Evolutionary conservation across 2,113 vertebrate genomes (phyloP), one percentile per base, ranked within the genome.

Genomic region (Labrus mixtus): DNA sequence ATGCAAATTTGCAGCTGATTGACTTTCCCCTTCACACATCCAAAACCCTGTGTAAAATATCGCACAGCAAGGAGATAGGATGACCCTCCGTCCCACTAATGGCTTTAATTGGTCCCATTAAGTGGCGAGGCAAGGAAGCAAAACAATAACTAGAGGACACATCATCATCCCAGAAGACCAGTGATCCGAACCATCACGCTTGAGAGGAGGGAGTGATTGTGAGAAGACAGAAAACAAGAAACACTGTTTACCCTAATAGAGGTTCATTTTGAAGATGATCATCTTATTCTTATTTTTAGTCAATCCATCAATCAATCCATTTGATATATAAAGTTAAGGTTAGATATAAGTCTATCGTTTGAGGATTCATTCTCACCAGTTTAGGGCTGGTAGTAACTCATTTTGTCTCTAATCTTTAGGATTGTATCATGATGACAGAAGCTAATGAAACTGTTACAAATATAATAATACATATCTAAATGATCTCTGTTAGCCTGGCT

Each of bases 21-120:
- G 87, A 76, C 65, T 85, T 92, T 79, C 84, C 69, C 90, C 89
- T 92, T 91, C 92, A 90, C 88, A 82, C 82, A 64, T 54, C 62
- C 55, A 55, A 73, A 64, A 82, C 55, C 63, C 33, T 55, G 51
- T 53, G 75, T 77, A 67, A 81, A 65, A 79, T 56, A 70, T 78
- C 73, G 64, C 72, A 33, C 41, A 9, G 78, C 59, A 67, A 79
- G 80, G 78, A 85, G 86, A 87, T 60, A 41, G 70, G 82, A 85
- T 74, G 87, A 90, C 76, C 86, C 88, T 70, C 79, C 25, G 74
- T 88, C 80, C 82, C 72, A 84, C 88, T 91, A 89, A 91, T 89
- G 83, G 23, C 68, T 91, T 85, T 93, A 92, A 92, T 91, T 90
- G 85, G 91, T 77, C 79, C 86, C 78, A 83, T 92, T 91, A 93